Evolutionary conservation across 2,113 vertebrate genomes (phyloP).

Genomic region (Machaerirhynchus nigripectus): DNA sequence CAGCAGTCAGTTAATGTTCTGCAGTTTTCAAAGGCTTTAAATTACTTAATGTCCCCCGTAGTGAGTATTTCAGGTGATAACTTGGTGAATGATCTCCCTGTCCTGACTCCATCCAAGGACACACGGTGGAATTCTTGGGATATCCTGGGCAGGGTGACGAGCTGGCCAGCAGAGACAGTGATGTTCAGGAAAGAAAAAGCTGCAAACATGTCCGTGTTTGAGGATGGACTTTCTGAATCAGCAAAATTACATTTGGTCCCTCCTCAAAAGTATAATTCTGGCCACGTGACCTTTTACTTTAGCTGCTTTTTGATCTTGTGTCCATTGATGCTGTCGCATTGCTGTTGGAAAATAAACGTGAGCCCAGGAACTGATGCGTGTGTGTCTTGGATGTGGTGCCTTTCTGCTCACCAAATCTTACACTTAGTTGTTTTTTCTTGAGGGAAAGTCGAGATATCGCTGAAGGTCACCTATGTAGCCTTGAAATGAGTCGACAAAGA

Average conservation of each 20-base stretch:
- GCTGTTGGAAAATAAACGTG: accelerated
- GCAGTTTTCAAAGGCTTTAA: no score
- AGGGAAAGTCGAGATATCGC: no score
- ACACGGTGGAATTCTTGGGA: accelerated
- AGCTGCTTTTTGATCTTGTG: background rate
- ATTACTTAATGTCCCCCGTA: background rate
- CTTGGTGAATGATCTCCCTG: no score
- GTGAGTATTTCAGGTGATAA: accelerated
- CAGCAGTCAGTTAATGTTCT: accelerated
- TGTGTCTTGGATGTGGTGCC: accelerated
- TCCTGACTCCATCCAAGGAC: background rate
- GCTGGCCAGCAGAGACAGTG: background rate
- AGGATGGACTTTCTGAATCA: background rate
- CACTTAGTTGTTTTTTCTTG: accelerated
- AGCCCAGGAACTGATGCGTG: accelerated
- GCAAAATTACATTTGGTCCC: background rate
- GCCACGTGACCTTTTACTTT: background rate
- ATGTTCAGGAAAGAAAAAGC: background rate
- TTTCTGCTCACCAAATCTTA: background rate
- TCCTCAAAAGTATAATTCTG: background rate
- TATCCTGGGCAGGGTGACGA: accelerated
- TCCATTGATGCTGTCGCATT: accelerated
- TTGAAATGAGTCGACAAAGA: background rate
- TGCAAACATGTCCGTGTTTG: accelerated
- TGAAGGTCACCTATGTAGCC: accelerated